Conservation (phyloP, 2,888 invertebrate genomes). For the Nebria salina region DNA sequence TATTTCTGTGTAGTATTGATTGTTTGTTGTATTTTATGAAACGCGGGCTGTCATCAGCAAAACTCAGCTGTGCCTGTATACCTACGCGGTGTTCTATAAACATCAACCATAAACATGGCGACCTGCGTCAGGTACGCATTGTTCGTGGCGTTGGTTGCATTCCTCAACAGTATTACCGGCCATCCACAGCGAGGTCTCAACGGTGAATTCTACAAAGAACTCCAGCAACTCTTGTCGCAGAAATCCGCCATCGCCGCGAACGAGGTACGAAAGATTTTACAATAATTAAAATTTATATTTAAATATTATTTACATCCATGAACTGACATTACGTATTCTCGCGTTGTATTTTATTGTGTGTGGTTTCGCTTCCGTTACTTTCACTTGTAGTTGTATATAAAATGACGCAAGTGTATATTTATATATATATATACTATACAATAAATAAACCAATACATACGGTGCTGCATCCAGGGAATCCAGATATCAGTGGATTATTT, state of each 20-base stretch:
- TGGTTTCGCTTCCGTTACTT: neutral
- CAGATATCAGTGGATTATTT: too few relatives aligned
- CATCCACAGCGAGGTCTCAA: slow-evolving; percentile 50
- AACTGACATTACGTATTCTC: neutral
- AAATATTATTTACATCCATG: neutral
- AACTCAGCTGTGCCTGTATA: slow-evolving; percentile 20
- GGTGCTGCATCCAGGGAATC: too few relatives aligned
- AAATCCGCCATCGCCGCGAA: slow-evolving; percentile 57
- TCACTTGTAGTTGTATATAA: slow-evolving; percentile 3
- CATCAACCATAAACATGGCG: slow-evolving; percentile 36
- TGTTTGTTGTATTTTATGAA: slow-evolving; percentile 14
- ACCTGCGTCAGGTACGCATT: slow-evolving; percentile 37
- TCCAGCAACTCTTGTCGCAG: slow-evolving; percentile 64
- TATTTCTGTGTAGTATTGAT: slow-evolving; percentile 25
- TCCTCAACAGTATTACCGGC: slow-evolving; percentile 41
- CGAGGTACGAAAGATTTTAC: slow-evolving; percentile 52
- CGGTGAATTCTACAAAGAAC: slow-evolving; percentile 66
- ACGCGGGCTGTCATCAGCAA: slow-evolving; percentile 34
- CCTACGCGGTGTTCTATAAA: slow-evolving; percentile 2
- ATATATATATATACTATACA: neutral
- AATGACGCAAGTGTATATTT: neutral
- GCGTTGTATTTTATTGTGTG: neutral
- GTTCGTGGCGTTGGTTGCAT: slow-evolving; percentile 42
- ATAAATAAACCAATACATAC: neutral
- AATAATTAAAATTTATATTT: neutral